Conservation (phyloP, 2,113 vertebrate genomes). For the Oplegnathus fasciatus region DNA sequence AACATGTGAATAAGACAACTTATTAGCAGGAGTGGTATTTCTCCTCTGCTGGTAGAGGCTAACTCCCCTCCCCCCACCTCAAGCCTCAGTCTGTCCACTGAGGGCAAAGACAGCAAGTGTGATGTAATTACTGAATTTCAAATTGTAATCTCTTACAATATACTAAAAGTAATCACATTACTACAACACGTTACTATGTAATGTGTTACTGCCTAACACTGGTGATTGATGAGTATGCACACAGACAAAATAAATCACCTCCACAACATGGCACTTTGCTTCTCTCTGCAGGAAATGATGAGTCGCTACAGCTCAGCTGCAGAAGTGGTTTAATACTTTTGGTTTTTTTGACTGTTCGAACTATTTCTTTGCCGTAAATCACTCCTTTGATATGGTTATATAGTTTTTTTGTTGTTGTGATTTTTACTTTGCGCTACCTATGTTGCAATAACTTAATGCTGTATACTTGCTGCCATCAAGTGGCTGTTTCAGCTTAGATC, state of each 20-base stretch:
- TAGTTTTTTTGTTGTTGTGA: not conserved
- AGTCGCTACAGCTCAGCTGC: not conserved
- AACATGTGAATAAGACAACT: no score
- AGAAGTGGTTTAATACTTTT: not conserved
- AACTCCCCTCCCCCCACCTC: no score
- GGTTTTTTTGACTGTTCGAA: not conserved
- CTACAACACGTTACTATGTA: no score
- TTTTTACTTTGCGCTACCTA: not conserved
- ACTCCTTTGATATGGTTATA: not conserved
- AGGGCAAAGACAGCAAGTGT: no score
- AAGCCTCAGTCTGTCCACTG: no score
- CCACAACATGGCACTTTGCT: not conserved
- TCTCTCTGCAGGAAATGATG: constrained; percentile 51
- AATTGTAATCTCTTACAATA: no score
- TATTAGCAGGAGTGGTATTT: no score
- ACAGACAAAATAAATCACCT: not conserved
- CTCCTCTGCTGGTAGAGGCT: no score
- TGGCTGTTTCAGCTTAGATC: constrained; percentile 3
- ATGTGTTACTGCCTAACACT: no score
- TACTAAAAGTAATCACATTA: no score
- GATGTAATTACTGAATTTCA: no score
- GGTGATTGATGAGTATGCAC: no score
- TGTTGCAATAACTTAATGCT: not conserved
- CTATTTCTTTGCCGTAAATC: not conserved
- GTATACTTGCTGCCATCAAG: constrained; percentile 50